Conservation (phyloP, 2,888 invertebrate species). For the Conops quadrifasciatus region DNA sequence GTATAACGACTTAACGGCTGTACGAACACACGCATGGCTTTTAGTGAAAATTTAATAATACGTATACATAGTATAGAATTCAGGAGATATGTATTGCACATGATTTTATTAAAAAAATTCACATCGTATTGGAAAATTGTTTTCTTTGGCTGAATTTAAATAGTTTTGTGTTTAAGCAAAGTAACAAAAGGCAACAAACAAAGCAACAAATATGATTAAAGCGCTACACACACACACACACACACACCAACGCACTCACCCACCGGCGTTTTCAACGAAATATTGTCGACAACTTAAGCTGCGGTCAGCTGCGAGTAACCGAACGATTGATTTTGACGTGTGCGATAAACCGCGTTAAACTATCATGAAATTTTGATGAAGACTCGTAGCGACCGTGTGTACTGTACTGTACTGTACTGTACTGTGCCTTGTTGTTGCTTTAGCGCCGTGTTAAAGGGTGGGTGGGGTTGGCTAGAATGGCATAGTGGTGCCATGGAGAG, state of each 20-base stretch:
- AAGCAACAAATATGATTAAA: background rate
- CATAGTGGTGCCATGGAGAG: too few relatives aligned
- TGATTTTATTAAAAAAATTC: too few relatives aligned
- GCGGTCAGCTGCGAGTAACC: slow-evolving; percentile 41
- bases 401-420: slow-evolving; percentile 8
- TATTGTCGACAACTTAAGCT: slow-evolving; percentile 37
- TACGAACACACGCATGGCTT: background rate
- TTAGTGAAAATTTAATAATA: background rate
- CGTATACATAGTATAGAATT: background rate
- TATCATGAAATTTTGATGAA: slow-evolving; percentile 36
- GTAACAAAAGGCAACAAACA: background rate
- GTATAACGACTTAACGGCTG: background rate
- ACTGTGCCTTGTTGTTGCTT: too few relatives aligned
- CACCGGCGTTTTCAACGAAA: too few relatives aligned
- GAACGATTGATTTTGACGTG: slow-evolving; percentile 42
- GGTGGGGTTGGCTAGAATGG: background rate
- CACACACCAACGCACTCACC: too few relatives aligned
- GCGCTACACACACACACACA: background rate
- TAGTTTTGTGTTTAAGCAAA: too few relatives aligned
- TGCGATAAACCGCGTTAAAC: slow-evolving; percentile 41
- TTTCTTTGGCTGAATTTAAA: too few relatives aligned
- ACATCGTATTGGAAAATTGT: too few relatives aligned
- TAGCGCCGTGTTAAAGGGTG: background rate
- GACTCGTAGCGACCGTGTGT: slow-evolving; percentile 32
- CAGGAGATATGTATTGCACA: too few relatives aligned